These are phyloP conservation scores for Pseudochirops cupreus DNA, from an alignment of 2,797 vertebrate species.

Conservation along the genomic window DNA sequence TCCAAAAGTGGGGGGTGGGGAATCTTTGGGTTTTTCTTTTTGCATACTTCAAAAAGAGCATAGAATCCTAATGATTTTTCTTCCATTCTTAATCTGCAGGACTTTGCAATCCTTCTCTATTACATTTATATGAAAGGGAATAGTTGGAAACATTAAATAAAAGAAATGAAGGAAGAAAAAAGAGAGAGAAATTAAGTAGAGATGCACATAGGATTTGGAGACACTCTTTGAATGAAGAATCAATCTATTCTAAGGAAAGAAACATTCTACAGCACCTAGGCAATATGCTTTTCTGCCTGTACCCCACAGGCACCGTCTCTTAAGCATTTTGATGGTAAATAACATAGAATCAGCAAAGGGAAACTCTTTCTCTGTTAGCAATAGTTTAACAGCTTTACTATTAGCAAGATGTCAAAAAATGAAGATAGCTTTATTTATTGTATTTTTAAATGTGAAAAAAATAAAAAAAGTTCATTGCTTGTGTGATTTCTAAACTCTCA, in stretches of 20 bases:
- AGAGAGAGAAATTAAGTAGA: slow-evolving; percentile 46
- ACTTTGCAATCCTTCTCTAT: slow-evolving; percentile 19
- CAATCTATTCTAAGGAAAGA: slow-evolving; percentile 2
- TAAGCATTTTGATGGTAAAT: slow-evolving; percentile 44
- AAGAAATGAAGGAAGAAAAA: slow-evolving; percentile 43
- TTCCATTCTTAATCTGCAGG: slow-evolving; percentile 66
- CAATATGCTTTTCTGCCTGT: background rate
- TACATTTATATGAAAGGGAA: background rate
- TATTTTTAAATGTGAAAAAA: slow-evolving; percentile 57
- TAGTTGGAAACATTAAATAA: slow-evolving; percentile 22
- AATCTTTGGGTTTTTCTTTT: slow-evolving; percentile 46
- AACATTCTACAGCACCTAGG: background rate
- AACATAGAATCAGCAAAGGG: slow-evolving; percentile 54
- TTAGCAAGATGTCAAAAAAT: slow-evolving; percentile 46
- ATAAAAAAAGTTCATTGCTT: slow-evolving; percentile 36
- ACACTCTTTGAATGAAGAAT: slow-evolving; percentile 44
- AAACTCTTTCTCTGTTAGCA: slow-evolving; percentile 14
- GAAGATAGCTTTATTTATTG: slow-evolving; percentile 43
- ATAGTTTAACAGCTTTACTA: slow-evolving; percentile 29
- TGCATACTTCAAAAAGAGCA: slow-evolving; percentile 61
- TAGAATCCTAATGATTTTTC: slow-evolving; percentile 71
- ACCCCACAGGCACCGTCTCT: background rate
- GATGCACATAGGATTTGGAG: background rate
- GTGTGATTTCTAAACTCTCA: background rate
- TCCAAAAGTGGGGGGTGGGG: slow-evolving; percentile 53